Evolutionary conservation across 2,888 invertebrate genomes (phyloP).

Genomic region (Drosophila cognata): DNA sequence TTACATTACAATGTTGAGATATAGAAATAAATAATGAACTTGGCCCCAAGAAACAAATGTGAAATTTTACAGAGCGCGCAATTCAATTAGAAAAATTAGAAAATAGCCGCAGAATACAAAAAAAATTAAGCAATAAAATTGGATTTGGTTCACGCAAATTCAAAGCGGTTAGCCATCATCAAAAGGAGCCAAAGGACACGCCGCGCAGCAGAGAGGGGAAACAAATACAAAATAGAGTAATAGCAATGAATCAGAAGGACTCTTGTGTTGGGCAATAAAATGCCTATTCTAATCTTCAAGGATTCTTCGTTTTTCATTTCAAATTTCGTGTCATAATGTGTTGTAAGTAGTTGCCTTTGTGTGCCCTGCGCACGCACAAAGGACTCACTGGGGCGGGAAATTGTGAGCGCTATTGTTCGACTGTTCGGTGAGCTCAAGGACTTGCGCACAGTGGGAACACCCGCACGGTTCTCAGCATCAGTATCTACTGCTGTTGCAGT

Average conservation of each 20-base stretch:
- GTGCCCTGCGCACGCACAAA: conserved; percentile 60
- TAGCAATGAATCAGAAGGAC: conserved; percentile 66
- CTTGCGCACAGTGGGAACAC: conserved; percentile 65
- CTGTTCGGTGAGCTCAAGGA: conserved; percentile 55
- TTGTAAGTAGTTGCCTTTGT: conserved; percentile 75
- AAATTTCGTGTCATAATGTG: conserved; percentile 76
- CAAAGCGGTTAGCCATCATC: conserved; percentile 67
- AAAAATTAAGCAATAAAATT: conserved; percentile 86
- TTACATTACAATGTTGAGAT: conserved; percentile 63
- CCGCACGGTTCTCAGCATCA: conserved; percentile 69
- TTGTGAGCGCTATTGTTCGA: conserved; percentile 63
- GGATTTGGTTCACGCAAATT: conserved; percentile 84
- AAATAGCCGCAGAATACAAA: conserved; percentile 54
- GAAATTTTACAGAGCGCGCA: conserved; percentile 76
- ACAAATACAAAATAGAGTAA: conserved; percentile 76
- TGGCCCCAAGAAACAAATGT: conserved; percentile 71
- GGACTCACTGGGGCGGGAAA: conserved; percentile 44
- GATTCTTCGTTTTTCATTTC: conserved; percentile 39
- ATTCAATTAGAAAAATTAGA: conserved; percentile 75
- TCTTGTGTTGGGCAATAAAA: conserved; percentile 62
- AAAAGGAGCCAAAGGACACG: conserved; percentile 61
- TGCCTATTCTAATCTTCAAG: conserved; percentile 53
- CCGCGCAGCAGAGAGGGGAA: conserved; percentile 40
- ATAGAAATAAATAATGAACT: conserved; percentile 76
- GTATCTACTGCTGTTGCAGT: conserved; percentile 51